Percentiles rank a stretch among this genome's conserved stretches.
Conservation (phyloP, 2,113 vertebrate species). For the Shinisaurus crocodilurus region DNA sequence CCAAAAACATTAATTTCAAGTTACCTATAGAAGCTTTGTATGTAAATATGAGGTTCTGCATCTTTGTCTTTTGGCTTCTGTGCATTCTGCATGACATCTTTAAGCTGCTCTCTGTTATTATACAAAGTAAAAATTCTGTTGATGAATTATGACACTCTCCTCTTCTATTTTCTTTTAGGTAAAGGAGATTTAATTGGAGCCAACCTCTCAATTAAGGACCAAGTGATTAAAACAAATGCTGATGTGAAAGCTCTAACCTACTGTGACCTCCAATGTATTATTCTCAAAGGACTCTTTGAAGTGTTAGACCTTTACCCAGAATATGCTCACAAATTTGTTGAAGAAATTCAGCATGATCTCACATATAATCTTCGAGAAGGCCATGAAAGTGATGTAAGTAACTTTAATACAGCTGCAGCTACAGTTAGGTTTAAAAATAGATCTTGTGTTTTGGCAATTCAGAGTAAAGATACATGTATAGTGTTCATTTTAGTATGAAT, state of each 20-base stretch:
- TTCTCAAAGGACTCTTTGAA: conserved; percentile 93
- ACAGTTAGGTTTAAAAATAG: conserved; percentile 8
- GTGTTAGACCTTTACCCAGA: conserved; percentile 95
- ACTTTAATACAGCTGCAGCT: conserved; percentile 28
- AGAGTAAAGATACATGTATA: background rate
- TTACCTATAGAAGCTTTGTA: background rate
- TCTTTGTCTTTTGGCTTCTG: background rate
- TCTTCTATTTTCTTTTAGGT: conserved; percentile 76
- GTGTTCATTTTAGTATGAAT: conserved; percentile 18
- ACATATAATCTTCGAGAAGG: conserved; percentile 96
- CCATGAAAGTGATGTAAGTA: conserved; percentile 93
- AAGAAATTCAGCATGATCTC: conserved; percentile 94
- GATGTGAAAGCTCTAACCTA: conserved; percentile 96
- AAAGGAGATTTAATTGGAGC: conserved; percentile 96
- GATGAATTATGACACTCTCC: background rate
- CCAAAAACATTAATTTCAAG: background rate
- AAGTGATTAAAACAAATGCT: conserved; percentile 96
- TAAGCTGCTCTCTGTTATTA: background rate
- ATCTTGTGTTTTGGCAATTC: background rate
- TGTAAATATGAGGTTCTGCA: background rate
- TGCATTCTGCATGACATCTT: background rate
- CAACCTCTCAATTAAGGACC: conserved; percentile 90
- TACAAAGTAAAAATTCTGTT: background rate
- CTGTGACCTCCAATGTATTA: conserved; percentile 95
- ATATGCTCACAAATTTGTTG: conserved; percentile 91